Percentiles rank a stretch among this genome's conserved stretches.
Conservation (phyloP, 2,113 vertebrate genomes). For the Patagioenas fasciata region DNA sequence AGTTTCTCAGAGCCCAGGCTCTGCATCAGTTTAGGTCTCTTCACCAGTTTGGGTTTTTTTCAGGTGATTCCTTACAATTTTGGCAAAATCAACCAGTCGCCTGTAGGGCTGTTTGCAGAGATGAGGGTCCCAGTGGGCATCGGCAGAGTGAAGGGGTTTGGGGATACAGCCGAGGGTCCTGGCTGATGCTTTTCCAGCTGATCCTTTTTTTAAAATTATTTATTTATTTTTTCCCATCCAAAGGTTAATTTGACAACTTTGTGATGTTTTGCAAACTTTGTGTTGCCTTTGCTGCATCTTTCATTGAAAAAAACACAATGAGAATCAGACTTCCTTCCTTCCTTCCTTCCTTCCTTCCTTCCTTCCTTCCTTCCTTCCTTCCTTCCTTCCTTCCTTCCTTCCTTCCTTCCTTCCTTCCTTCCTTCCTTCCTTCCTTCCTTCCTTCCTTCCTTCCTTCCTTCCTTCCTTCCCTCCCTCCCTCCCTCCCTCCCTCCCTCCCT, state of each 20-base stretch:
- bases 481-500: too few species aligned
- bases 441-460: too few species aligned
- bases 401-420: too few species aligned
- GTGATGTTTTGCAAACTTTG: neutral
- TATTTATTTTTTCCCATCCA: neutral
- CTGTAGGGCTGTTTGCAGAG: neutral
- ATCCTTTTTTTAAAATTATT: neutral
- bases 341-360: too few species aligned
- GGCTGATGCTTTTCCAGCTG: neutral
- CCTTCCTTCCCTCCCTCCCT: too few species aligned
- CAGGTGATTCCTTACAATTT: neutral
- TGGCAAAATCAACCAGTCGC: neutral
- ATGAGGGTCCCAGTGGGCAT: neutral
- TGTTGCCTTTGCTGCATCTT: neutral
- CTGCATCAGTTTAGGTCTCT: neutral
- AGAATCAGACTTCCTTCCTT: neutral
- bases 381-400: too few species aligned
- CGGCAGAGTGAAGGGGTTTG: neutral
- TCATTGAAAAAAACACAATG: fast-evolving
- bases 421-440: too few species aligned
- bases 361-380: too few species aligned
- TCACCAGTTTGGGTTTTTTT: neutral
- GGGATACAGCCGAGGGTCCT: neutral
- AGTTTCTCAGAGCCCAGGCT: neutral
- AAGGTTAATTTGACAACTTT: neutral